These are phyloP conservation scores for Mugil cephalus DNA, from an alignment of 2,113 vertebrate genomes.

Conservation along the genomic window DNA sequence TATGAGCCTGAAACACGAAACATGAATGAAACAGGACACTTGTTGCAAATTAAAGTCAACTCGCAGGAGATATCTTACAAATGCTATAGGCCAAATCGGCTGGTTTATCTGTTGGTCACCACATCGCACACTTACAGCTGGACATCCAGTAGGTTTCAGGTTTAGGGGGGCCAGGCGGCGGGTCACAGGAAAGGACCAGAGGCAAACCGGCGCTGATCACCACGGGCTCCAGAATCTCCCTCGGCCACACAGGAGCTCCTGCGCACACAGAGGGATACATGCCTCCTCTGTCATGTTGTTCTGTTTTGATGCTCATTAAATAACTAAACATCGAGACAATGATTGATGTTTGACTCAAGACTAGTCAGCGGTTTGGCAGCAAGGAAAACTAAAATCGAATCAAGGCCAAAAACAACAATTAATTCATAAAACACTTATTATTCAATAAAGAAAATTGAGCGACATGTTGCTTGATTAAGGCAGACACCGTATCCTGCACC, in stretches of 20 bases:
- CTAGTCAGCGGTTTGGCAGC: background rate
- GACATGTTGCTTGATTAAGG: too few species aligned
- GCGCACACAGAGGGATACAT: constrained; percentile 23
- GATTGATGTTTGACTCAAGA: background rate
- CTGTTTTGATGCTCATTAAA: background rate
- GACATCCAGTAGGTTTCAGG: constrained; percentile 99
- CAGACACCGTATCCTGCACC: too few species aligned
- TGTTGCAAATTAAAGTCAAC: too few species aligned
- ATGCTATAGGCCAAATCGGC: too few species aligned
- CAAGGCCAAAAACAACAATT: background rate
- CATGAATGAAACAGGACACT: too few species aligned
- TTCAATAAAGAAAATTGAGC: too few species aligned
- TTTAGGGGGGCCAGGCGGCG: constrained; percentile 90
- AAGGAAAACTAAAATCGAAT: background rate
- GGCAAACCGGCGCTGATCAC: constrained; percentile 92
- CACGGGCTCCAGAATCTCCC: constrained; percentile 94
- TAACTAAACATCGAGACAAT: background rate
- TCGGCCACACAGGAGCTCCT: constrained; percentile 97
- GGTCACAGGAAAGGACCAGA: constrained; percentile 92
- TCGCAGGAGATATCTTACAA: too few species aligned
- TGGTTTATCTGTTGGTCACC: background rate
- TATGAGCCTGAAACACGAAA: constrained; percentile 68
- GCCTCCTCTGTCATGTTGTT: background rate
- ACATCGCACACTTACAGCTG: constrained; percentile 86
- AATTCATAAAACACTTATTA: background rate